These are phyloP conservation scores for Epistrophe eligans DNA, from an alignment of 2,888 invertebrate genomes.

Conservation along the genomic window DNA sequence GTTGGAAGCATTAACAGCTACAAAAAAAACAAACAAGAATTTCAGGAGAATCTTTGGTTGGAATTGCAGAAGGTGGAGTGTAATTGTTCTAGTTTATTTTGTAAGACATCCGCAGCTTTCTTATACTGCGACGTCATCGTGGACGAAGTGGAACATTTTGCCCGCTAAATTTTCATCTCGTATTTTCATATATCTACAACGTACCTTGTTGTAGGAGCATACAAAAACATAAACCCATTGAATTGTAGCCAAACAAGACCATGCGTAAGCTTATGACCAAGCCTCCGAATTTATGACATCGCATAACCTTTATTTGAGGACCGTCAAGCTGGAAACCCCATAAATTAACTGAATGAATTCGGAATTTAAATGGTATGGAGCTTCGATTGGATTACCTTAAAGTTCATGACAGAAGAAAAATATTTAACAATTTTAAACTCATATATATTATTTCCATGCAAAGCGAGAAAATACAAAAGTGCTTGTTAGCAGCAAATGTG, in stretches of 20 bases:
- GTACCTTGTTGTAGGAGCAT: conserved; percentile 40
- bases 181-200: conserved; percentile 49
- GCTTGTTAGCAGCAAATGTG: too few species aligned
- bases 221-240: conserved; percentile 2
- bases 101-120: conserved; percentile 21
- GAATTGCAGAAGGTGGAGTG: not conserved
- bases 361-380: not conserved
- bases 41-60: not conserved
- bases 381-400: conserved; percentile 66
- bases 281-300: conserved; percentile 55
- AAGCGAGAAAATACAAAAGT: too few species aligned
- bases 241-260: conserved; percentile 7
- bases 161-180: conserved; percentile 38
- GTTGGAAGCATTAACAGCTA: not conserved
- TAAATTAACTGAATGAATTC: not conserved
- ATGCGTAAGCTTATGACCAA: conserved; percentile 58
- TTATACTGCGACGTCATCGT: conserved; percentile 24
- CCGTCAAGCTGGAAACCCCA: too few species aligned
- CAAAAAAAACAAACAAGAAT: not conserved
- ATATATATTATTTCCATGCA: too few species aligned
- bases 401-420: conserved; percentile 56
- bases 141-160: conserved; percentile 21
- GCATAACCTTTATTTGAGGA: conserved; percentile 62
- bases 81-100: conserved; percentile 57
- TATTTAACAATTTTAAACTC: conserved; percentile 58